phyloP scores from a whole-genome alignment of 2,797 vertebrate species.

The Setipinna tenuifilis region DNA sequence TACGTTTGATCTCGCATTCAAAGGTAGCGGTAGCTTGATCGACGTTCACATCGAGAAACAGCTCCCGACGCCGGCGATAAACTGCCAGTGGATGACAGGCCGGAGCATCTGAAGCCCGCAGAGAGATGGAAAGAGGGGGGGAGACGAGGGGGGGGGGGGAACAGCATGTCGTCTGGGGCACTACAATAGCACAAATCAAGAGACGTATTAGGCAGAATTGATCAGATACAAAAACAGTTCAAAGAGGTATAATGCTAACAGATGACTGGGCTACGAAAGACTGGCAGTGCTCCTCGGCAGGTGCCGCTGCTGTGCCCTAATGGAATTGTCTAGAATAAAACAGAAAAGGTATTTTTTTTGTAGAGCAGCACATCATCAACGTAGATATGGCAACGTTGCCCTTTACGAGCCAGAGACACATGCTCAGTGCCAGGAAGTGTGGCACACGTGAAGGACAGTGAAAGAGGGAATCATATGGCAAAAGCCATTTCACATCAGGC shows the following conservation, averaged over 20 bases:
- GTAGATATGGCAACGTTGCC: neutral
- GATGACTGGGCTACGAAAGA: slow-evolving; percentile 67
- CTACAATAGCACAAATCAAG: slow-evolving; percentile 87
- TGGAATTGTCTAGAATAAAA: neutral
- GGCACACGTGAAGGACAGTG: neutral
- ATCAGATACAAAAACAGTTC: slow-evolving; percentile 86
- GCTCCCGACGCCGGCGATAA: slow-evolving; percentile 87
- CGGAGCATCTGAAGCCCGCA: slow-evolving; percentile 81
- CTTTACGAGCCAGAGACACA: neutral
- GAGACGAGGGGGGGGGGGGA: slow-evolving; percentile 83
- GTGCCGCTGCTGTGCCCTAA: slow-evolving; percentile 36
- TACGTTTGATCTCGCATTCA: slow-evolving; percentile 93
- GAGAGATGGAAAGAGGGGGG: slow-evolving; percentile 65
- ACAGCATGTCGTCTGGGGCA: slow-evolving; percentile 80
- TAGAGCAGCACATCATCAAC: neutral
- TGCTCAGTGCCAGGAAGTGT: neutral
- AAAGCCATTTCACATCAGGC: slow-evolving; percentile 45
- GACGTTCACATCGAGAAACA: slow-evolving; percentile 86
- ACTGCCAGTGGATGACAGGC: slow-evolving; percentile 87
- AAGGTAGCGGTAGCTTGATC: slow-evolving; percentile 87
- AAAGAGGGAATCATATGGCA: slow-evolving; percentile 37
- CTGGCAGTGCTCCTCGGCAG: slow-evolving; percentile 38
- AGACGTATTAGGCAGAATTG: slow-evolving; percentile 87
- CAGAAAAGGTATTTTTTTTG: neutral
- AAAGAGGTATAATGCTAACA: slow-evolving; percentile 82